A percentile compares a stretch with the other conserved stretches of the same genome.
phyloP scores from a whole-genome alignment of 1,140 invertebrate genomes.

The Leptinotarsa texana region DNA sequence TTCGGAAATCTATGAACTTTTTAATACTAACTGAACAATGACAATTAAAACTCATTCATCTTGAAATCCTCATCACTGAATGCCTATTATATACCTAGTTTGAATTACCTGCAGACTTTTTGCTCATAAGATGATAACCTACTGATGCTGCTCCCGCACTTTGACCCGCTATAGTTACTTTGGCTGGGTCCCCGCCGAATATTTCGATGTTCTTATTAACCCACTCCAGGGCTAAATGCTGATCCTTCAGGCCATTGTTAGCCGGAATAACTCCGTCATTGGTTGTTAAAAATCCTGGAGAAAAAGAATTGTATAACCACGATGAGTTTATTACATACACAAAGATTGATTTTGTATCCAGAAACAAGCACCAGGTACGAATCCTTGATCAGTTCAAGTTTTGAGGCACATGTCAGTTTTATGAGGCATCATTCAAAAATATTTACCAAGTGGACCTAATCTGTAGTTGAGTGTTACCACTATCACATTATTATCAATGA shows the following conservation, averaged over 20 bases:
- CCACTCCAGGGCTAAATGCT: conserved; percentile 14
- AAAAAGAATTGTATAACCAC: not conserved
- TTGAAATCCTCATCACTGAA: too few relatives aligned
- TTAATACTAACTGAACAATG: too few relatives aligned
- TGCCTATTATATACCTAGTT: too few relatives aligned
- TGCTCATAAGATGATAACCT: not conserved
- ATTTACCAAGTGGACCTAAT: conserved; percentile 11
- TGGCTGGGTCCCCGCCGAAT: conserved; percentile 16
- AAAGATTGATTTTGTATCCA: too few relatives aligned
- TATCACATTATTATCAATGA: conserved; percentile 2
- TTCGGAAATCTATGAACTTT: too few relatives aligned
- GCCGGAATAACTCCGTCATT: conserved; percentile 8
- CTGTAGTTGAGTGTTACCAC: conserved; percentile 15
- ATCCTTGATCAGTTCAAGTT: too few relatives aligned
- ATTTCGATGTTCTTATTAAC: conserved; percentile 8
- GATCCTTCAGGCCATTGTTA: conserved; percentile 14
- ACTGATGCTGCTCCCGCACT: not conserved
- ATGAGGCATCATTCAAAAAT: not conserved
- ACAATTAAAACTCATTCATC: too few relatives aligned
- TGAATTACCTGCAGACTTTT: not conserved
- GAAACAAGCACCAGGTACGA: too few relatives aligned
- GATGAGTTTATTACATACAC: not conserved
- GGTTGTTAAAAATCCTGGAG: conserved; percentile 15
- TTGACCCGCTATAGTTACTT: conserved; percentile 2
- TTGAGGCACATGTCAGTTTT: not conserved